Percentiles rank a stretch among this genome's conserved stretches.
Conservation (phyloP, 2,888 invertebrate species). For the Drosophila picticornis region DNA sequence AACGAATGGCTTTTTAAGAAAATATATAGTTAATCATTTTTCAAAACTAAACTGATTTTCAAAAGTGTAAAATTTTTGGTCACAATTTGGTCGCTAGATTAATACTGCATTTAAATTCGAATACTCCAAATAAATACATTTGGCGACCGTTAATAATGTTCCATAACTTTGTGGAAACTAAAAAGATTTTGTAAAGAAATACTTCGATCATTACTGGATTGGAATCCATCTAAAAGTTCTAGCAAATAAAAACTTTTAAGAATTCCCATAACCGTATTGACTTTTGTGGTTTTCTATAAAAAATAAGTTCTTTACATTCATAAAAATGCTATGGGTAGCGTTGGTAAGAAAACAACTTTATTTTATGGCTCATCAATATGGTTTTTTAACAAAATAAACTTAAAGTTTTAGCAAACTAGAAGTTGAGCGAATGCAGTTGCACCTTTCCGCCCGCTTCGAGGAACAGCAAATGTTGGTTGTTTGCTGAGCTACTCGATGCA, state of each 20-base stretch:
- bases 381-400: conserved; percentile 29
- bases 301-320: not conserved
- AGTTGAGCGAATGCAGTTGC: conserved; percentile 57
- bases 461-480: conserved; percentile 64
- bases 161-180: not conserved
- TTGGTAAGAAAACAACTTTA: conserved; percentile 31
- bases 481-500: conserved; percentile 54
- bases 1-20: not conserved
- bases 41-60: not conserved
- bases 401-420: conserved; percentile 47
- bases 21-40: not conserved
- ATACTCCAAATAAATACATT: not conserved
- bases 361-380: conserved; percentile 14
- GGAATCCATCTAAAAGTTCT: not conserved
- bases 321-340: not conserved
- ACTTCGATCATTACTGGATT: not conserved
- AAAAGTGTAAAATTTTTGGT: not conserved
- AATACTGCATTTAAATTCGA: not conserved
- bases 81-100: too few relatives aligned
- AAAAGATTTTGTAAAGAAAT: not conserved
- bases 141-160: not conserved
- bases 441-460: conserved; percentile 67
- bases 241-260: not conserved
- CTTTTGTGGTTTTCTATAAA: not conserved
- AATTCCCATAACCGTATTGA: not conserved